Percentiles rank a stretch among this genome's conserved stretches.
Evolutionary conservation across 2,888 invertebrate species (phyloP).

Genomic region (Leptopilina syphax): DNA sequence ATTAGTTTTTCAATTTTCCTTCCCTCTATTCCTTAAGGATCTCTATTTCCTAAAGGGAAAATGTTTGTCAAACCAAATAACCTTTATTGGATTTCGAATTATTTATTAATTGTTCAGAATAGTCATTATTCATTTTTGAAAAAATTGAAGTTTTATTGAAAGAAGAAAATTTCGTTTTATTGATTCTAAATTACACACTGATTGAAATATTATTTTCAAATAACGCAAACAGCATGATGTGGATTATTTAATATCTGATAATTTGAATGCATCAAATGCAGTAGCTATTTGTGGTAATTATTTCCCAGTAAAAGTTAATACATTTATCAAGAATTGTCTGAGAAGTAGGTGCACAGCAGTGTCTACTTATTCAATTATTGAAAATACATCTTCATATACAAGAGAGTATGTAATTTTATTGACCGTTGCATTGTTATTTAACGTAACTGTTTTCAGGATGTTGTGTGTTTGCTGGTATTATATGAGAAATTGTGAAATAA

Average conservation of each 20-base stretch:
- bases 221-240: too few species aligned
- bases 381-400: neutral
- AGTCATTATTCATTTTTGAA: too few species aligned
- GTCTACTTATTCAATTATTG: neutral
- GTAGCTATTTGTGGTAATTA: too few species aligned
- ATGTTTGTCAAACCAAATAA: too few species aligned
- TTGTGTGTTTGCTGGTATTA: neutral
- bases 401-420: neutral
- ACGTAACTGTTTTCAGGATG: conserved; percentile 3
- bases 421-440: conserved; percentile 2
- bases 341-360: too few species aligned
- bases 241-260: neutral
- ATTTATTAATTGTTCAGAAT: too few species aligned
- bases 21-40: neutral
- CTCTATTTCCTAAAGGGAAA: neutral
- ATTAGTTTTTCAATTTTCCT: neutral
- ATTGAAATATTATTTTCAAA: neutral
- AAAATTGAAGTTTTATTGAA: too few species aligned
- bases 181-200: neutral
- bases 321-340: too few species aligned
- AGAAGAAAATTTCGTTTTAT: neutral
- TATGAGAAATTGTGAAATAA: conserved; percentile 9
- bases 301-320: too few species aligned
- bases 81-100: too few species aligned
- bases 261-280: too few species aligned